phyloP scores from a whole-genome alignment of 2,888 invertebrate species.

The Coleophora deauratella region DNA sequence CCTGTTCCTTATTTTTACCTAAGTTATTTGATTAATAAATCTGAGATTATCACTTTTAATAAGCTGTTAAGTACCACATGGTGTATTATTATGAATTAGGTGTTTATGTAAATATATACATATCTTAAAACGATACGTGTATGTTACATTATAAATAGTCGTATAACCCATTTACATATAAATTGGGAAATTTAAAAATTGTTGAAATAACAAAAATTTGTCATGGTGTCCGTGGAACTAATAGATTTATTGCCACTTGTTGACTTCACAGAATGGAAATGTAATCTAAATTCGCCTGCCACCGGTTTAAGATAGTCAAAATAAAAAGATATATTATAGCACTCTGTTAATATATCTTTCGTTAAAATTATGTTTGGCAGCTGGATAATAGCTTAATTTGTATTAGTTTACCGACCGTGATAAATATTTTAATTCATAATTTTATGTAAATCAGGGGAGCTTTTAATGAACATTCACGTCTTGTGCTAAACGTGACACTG shows the following conservation, averaged over 20 bases:
- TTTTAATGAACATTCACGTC: no score
- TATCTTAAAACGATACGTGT: background rate
- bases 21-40: no score
- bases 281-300: slow-evolving; percentile 7
- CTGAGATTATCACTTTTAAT: no score
- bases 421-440: no score
- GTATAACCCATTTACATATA: background rate
- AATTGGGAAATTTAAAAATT: background rate
- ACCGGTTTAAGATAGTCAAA: slow-evolving; percentile 18
- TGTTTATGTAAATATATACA: background rate
- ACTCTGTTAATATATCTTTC: slow-evolving; percentile 8
- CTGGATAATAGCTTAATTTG: slow-evolving; percentile 13
- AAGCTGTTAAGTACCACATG: no score
- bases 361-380: slow-evolving; percentile 13
- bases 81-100: background rate
- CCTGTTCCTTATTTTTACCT: no score
- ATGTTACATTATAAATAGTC: background rate
- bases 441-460: no score
- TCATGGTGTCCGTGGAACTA: no score
- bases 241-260: no score
- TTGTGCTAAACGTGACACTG: no score
- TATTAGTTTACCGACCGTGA: background rate
- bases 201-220: no score
- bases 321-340: slow-evolving; percentile 20
- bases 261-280: slow-evolving; percentile 19